Base-by-base conservation (phyloP, 2,113 vertebrate genomes). In the Myotis brandtii region DNA sequence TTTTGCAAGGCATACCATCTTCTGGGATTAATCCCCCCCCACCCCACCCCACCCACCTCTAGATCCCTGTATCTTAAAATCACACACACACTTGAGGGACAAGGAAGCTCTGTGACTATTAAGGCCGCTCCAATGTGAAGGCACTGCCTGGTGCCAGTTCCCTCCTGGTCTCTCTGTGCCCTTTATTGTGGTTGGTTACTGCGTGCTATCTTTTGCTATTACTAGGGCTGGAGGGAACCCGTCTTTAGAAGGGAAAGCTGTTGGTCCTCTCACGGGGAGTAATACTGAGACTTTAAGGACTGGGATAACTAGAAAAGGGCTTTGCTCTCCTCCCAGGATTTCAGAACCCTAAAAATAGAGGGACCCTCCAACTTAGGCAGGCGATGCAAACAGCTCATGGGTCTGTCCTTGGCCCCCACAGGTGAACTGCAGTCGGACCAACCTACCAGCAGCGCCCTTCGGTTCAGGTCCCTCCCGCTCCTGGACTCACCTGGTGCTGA, bases 401-500 rank as follows among this genome's bases (percentile, higher is more conserved):
- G 23, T 9, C 23, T 17, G 8, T 48, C 75, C 54, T 94, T 85
- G 69, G 59, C 59, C 52, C 34, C 72, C 17, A 5, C 40, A 23
- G 32, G 52, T 32, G 94, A 52, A 67, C 59, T 73, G 37, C 3
- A 14, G 67, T 18, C 18, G 77, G 32, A 52, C 13, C 77, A 34
- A 18, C 17, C 14, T 27, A 43, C 23, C 12, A 13, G 88, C 76
- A 10, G 73, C 20, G 20, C 59, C 95, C 88, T 43, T 84, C 0
- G 3, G 20, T 76, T 66, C 66, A 3, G 73, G 67, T 96, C 93
- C 64, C 93, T 66, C 0, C 67, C 66, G 92, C 67, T 89, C 59
- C 77, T 7, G 92, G 92, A 98, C 98, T 98, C 98, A 99, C 99
- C 98, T 98, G 95, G 98, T 13, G 86, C 98, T 95, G 88, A 98